Percentiles rank a stretch among this genome's conserved stretches.
phyloP scores from a whole-genome alignment of 1,140 invertebrate genomes.

The Plodia interpunctella region DNA sequence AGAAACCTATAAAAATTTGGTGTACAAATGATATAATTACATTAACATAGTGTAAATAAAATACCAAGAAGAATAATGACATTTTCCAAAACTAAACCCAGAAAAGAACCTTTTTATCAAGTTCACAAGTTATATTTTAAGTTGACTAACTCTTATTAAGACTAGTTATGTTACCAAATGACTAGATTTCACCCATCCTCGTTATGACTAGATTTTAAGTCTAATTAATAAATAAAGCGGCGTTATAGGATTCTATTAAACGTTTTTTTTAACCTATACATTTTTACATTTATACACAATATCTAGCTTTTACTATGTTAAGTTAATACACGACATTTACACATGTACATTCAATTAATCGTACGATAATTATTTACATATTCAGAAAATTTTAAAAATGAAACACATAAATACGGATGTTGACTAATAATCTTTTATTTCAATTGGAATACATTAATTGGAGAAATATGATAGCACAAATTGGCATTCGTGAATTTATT shows the following conservation, averaged over 20 bases:
- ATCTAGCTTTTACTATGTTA: slow-evolving; percentile 15
- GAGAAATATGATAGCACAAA: too few species aligned
- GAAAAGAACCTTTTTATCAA: not conserved
- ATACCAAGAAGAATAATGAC: too few species aligned
- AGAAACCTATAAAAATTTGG: too few species aligned
- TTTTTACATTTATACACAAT: slow-evolving; percentile 20
- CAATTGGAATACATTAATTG: too few species aligned
- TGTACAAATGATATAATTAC: too few species aligned
- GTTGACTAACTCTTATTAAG: slow-evolving; percentile 1
- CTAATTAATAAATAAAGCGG: slow-evolving; percentile 31
- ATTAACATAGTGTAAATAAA: too few species aligned
- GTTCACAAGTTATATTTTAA: not conserved
- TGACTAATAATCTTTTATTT: too few species aligned
- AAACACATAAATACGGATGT: too few species aligned
- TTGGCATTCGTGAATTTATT: too few species aligned
- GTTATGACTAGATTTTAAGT: not conserved
- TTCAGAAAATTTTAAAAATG: too few species aligned
- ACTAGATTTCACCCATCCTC: slow-evolving; percentile 11
- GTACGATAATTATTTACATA: not conserved
- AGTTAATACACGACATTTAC: slow-evolving; percentile 25
- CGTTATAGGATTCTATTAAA: slow-evolving; percentile 34
- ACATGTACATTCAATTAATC: slow-evolving; percentile 22
- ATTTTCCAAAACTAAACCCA: too few species aligned
- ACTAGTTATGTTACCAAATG: slow-evolving; percentile 12
- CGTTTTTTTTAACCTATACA: slow-evolving; percentile 22